Base-by-base conservation (phyloP, 2,797 vertebrate species). In the Lacerta bilineata region DNA sequence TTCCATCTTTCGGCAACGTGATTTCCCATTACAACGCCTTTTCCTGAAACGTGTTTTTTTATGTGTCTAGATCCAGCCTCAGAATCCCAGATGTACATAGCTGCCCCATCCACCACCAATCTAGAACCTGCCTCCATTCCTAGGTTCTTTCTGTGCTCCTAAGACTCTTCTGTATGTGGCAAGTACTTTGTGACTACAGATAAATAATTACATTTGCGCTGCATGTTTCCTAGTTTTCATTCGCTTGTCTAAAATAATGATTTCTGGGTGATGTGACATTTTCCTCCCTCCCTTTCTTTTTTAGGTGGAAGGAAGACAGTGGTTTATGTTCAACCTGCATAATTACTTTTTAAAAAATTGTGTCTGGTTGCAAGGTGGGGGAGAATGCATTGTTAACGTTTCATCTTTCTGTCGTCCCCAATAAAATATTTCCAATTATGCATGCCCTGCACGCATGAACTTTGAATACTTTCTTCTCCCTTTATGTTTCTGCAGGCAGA, bases 401-500 rank as follows among this genome's bases (percentile, higher is more conserved):
- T 80, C 66, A 64, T 80, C 83, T 74, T 80, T 36, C 68, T 80
- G 83, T 50, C 88, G 66, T 50, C 55, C n/a, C 66, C 84, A 75
- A 79, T 74, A 66, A 75, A 85, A 80, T 80, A 59, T 84, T 39
- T 41, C 85, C 82, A 41, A 11, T 80, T 80, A 17, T 27, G 33
- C 50, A 83, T 61, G 64, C 87, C 39, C 64, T 36, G 39, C 83
- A 80, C 43, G 87, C 41, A 29, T 84, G 36, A 61, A 74, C 41
- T 75, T 29, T 55, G 69, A 84, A 43, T 68, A 55, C 27, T 80
- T 74, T 41, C 68, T 80, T 75, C 29, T 3, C 36, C 82, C 43
- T 84, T 84, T 87, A 84, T 80, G 59, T 66, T 87, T 75, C 43
- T 39, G 43, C 81, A 84, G 75, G 17, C 18, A 64, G 39, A 80